Base-by-base conservation (phyloP, 2,888 invertebrate species). In the Epicampocera succincta region DNA sequence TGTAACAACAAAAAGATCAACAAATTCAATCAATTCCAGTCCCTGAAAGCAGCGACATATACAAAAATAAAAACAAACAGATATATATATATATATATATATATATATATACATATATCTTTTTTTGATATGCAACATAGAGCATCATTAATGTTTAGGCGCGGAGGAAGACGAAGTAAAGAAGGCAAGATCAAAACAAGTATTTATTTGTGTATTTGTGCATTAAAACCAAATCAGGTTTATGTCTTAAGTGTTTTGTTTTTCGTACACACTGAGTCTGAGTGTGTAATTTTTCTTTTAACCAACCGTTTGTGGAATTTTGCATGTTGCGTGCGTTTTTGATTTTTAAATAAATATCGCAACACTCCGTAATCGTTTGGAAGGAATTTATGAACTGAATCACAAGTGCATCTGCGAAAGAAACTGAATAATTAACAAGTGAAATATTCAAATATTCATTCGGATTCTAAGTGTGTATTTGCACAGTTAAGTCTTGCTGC, bases 181-280 rank as follows among this genome's bases (percentile, higher is more conserved):
- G 63, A 61, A 33, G 68, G 56, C 54, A 71, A 71, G 58, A 66
- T 75, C 58, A 50, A 76, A 9, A 73, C 66, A 58, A 69, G 60
- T 63, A 75, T 69, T 48, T 61, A 66, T 68, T 46, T 65, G 46
- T 48, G 56, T 56, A 13, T 46, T 56, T 71, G 72, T 81, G 68
- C 61, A 74, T 73, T 42, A 82, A 76, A 69, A 21, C 54, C 54
- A 80, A 84, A 84, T 83, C 85, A 85, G 84, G 86, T 86, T 86
- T 84, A 84, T 84, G 69, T 81, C 73, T 83, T 83, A 63, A 85
- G 84, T 86, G 82, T 85, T 84, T 83, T 76, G 85, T 83, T 84
- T 85, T 84, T 63, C 11, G 6, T 60, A 19, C 38, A 61, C 21
- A 12, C 12, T 13, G 29, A 40, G 40, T 42, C 25, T 52, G 50